Base-by-base conservation (phyloP, 2,888 invertebrate species). In the Napeogenes sylphis region DNA sequence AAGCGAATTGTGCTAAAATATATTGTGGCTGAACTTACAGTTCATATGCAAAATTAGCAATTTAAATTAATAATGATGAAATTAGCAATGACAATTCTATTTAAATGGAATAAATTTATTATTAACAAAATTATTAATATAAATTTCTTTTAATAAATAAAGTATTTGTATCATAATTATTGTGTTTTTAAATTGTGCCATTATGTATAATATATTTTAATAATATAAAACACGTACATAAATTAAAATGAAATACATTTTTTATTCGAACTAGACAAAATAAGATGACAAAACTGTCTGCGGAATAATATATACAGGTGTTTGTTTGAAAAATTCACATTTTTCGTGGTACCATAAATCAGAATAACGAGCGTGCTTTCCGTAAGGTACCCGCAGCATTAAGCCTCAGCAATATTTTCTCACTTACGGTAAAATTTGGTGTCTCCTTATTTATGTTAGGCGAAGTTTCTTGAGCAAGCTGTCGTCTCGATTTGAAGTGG, bases 401-500 rank as follows among this genome's bases (percentile, higher is more conserved):
- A 90, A 90, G 87, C 88, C 82, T 74, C 81, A 75, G 84, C 85
- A 88, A 89, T 90, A 90, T 89, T 89, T 90, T 86, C 89, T 88
- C 88, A 87, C 89, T 90, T 88, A 87, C 84, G 85, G 81, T 83
- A 80, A 86, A 87, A 89, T 85, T 87, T 84, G 84, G 85, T 83
- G 85, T 85, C 85, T 81, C 79, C 80, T 79, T 88, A 85, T 88
- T 90, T 88, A 87, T 81, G 82, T 80, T 74, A 74, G 74, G 71
- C 65, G 69, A 76, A 81, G 78, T 82, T 83, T 80, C 77, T 71
- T 74, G 76, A 75, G 73, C 77, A 73, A 80, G 82, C 84, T 85
- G 84, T 85, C 85, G 77, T 75, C 79, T 78, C 78, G 79, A 80
- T 78, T 81, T 78, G 77, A 65, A 63, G 67, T 67, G 66, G 67